phyloP scores from a whole-genome alignment of 2,888 invertebrate species.

The Agrochola circellaris region DNA sequence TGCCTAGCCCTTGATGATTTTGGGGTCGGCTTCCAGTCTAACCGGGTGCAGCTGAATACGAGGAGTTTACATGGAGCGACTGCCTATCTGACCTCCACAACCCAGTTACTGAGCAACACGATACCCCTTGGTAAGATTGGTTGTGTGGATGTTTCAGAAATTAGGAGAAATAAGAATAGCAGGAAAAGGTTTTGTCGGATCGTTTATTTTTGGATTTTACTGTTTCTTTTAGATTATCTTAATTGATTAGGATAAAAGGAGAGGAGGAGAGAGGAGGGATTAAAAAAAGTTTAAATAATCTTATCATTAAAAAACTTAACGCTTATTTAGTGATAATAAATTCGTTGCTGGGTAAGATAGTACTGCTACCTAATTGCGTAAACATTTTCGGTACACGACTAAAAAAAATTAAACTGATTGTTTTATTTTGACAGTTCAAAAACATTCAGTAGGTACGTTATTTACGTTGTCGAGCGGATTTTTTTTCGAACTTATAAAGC shows the following conservation, averaged over 20 bases:
- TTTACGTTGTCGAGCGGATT: too few relatives aligned
- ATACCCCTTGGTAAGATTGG: neutral
- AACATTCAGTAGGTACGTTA: too few relatives aligned
- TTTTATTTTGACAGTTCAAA: too few relatives aligned
- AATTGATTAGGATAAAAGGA: neutral
- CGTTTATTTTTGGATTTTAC: neutral
- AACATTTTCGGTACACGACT: too few relatives aligned
- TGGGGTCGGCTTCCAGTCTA: neutral
- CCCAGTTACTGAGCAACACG: neutral
- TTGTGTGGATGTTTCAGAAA: too few relatives aligned
- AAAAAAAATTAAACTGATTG: too few relatives aligned
- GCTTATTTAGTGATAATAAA: slow-evolving; percentile 6
- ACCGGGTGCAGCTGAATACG: neutral
- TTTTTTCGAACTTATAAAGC: too few relatives aligned
- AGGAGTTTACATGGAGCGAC: neutral
- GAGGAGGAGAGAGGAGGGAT: neutral
- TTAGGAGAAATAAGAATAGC: too few relatives aligned
- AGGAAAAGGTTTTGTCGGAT: neutral
- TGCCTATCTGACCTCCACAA: neutral
- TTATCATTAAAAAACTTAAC: neutral
- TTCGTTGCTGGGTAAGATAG: slow-evolving; percentile 1
- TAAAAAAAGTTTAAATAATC: neutral
- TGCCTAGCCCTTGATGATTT: too few relatives aligned
- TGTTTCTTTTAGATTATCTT: too few relatives aligned
- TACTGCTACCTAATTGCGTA: neutral